phyloP scores from a whole-genome alignment of 1,140 invertebrate genomes.

The Plutomurus gul region DNA sequence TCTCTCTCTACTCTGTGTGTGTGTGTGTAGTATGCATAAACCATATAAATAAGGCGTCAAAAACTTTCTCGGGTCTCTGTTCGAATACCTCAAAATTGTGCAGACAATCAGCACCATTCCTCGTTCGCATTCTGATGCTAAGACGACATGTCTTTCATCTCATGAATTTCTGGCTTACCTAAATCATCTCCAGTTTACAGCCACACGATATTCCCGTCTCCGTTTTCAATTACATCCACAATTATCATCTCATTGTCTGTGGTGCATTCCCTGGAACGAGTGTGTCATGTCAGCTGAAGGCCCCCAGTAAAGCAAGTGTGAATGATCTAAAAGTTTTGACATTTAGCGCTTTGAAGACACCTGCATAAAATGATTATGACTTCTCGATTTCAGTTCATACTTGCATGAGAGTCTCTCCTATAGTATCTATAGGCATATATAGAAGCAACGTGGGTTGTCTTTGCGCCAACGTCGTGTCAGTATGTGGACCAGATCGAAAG shows the following conservation, averaged over 20 bases:
- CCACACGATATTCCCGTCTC: no score
- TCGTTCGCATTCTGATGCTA: background rate
- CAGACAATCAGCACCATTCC: background rate
- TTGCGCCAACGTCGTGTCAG: background rate
- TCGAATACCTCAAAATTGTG: background rate
- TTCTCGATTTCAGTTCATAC: background rate
- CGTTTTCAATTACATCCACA: no score
- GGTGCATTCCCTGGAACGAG: no score
- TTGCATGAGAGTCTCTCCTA: no score
- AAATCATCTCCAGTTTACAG: no score
- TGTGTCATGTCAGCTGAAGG: no score
- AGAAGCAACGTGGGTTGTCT: background rate
- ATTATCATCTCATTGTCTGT: no score
- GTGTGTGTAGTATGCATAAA: conserved; percentile 3
- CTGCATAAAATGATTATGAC: background rate
- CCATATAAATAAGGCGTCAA: conserved; percentile 23
- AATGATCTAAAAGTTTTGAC: background rate
- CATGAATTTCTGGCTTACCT: no score
- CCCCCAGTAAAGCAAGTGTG: no score
- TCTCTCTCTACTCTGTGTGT: no score
- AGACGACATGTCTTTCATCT: no score
- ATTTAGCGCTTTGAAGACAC: background rate
- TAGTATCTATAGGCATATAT: background rate
- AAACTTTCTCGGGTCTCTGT: background rate
- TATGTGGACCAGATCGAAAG: background rate